Evolutionary conservation across 2,888 invertebrate species (phyloP), one percentile per base, ranked within the genome.

Genomic region (Drosophila paramelanica): DNA sequence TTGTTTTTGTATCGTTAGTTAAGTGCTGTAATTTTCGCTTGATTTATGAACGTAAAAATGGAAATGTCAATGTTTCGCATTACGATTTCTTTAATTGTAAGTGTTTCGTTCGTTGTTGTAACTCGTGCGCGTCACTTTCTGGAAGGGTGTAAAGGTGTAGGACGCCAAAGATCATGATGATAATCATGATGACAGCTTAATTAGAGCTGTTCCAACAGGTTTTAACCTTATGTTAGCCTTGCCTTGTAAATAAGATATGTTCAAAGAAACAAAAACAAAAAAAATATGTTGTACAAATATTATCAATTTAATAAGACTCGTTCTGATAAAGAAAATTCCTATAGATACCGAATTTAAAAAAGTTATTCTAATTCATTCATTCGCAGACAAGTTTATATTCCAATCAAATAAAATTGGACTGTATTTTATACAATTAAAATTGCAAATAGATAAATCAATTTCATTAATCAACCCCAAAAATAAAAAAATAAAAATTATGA

Each of bases 61-160:
- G 78, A 77, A 85, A 81, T 85, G 81, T 77, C 85, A 89, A 83
- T 87, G 81, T 79, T 89, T 79, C 88, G 83, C 83, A 77, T 88
- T 74, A 82, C 88, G 77, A 79, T 85, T 85, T 69, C 77, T 85
- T 83, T 79, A 83, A 88, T 74, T 88, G 83, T 77, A 73, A 68
- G 79, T 81, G 75, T 31, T 41, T 42, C 62, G 64, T 58, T 69
- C 62, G 56, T 49, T 62, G 56, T 49, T 62, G 53, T 59, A 67
- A 67, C 67, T 64, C 52, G 62, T 59, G 75, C 70, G 51, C 66
- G 60, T 69, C 62, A 61, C 61, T 49, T 36, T 53, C 45, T 46
- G 55, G 20, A 25, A 39, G 50, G 51, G 70, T 41, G 55, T 51
- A 14, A 14, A 43, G 66, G 55, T 67, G 53, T 61, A 60, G 39